Evolutionary conservation across 1,140 invertebrate genomes (phyloP), one percentile per base, ranked within the genome.

Genomic region (Zaprionus vittiger): DNA sequence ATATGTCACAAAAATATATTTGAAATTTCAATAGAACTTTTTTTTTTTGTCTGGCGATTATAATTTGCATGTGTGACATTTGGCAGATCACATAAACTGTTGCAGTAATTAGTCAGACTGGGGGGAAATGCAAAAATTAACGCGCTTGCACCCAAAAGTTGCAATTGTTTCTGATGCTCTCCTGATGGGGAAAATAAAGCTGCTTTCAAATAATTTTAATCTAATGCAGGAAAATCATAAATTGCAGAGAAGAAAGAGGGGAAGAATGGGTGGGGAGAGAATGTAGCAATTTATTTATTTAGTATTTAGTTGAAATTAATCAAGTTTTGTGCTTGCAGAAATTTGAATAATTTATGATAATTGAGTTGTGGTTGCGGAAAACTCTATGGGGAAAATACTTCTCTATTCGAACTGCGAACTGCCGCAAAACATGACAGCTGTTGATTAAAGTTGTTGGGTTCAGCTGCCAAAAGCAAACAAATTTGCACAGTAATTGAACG

Each of bases 31-130:
- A 11, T 5, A 24, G 12, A 52, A 49, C 9, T 20, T 17, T 49
- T 5, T 52, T 12, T 14, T 49, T 49, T 49, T 49, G 7, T 49
- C 7, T 49, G 17, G 17, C n/a, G 44, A 49, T 20, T 49, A 20
- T 20, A 20, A 20, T 20, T 15, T 20, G 17, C 17, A 49, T 31
- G 22, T 62, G 55, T 24, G 37, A 52, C 72, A 60, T 74, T 24
- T 52, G 52, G 55, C 52, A 38, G 38, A 56, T 31, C 72, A 7
- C 54, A 59, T 71, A 64, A 54, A 64, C 60, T 59, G 60, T 54
- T n/a, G 12, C 60, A 38, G 71, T 75, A 75, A 71, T 75, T 75
- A 75, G 67, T 64, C 41, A 70, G 44, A 60, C 7, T 24, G 15
- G 7, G 49, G 15, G 7, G 4, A 55, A 68, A 22, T 56, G 17